Evolutionary conservation across 2,113 vertebrate genomes (phyloP).

Genomic region (Macquaria ambigua): DNA sequence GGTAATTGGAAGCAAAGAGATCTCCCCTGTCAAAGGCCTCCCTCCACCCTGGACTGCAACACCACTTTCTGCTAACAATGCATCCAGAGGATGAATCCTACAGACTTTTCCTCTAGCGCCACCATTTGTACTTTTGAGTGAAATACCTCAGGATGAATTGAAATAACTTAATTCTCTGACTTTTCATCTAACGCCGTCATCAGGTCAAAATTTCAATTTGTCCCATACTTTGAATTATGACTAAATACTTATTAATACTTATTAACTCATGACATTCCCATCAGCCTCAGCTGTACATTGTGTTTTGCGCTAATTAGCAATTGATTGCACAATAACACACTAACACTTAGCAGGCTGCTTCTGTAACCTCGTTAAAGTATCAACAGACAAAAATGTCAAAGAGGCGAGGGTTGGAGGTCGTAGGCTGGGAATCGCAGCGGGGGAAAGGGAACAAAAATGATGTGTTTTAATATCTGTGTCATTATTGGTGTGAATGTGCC

Average conservation of each 20-base stretch:
- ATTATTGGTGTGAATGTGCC: not conserved
- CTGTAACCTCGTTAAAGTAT: not conserved
- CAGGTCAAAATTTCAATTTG: not conserved
- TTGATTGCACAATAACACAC: not conserved
- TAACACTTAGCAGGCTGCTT: not conserved
- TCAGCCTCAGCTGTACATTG: not conserved
- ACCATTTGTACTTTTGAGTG: not conserved
- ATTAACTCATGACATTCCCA: not conserved
- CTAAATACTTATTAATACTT: not conserved
- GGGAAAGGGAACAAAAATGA: slow-evolving; percentile 5
- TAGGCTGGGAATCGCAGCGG: not conserved
- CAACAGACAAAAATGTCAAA: not conserved
- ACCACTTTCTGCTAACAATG: not conserved
- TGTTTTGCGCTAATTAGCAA: not conserved
- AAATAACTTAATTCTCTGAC: not conserved
- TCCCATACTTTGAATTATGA: too few relatives aligned
- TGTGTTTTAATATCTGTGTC: slow-evolving; percentile 17
- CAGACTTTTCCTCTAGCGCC: too few relatives aligned
- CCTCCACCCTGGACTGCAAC: not conserved
- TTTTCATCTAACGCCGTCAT: not conserved
- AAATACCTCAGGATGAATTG: not conserved
- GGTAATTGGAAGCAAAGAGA: too few relatives aligned
- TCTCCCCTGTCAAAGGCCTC: too few relatives aligned
- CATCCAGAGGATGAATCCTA: too few relatives aligned
- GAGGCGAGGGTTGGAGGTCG: not conserved